Evolutionary conservation across 2,888 invertebrate genomes (phyloP).

Genomic region (Julus scandinavius): DNA sequence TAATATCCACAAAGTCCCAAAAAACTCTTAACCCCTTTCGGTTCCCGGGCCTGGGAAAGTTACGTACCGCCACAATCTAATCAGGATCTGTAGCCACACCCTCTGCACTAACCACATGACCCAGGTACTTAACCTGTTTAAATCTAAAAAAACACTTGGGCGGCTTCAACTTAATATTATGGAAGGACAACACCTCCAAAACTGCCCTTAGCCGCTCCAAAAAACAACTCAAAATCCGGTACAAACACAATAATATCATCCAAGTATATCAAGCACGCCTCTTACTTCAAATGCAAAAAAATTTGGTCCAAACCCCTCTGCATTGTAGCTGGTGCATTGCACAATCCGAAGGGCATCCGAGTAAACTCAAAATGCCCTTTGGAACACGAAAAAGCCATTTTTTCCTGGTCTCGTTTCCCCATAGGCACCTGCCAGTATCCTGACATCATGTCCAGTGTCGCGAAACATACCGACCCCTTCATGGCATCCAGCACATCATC

Average conservation of each 20-base stretch:
- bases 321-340: background rate
- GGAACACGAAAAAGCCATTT: background rate
- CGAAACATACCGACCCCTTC: background rate
- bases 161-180: background rate
- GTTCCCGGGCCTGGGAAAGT: background rate
- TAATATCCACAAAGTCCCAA: slow-evolving; percentile 39
- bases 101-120: background rate
- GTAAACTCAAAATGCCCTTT: background rate
- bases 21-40: background rate
- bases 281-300: background rate
- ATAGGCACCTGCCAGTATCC: background rate
- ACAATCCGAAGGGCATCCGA: background rate
- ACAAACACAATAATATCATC: background rate
- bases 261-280: background rate
- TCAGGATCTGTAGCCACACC: background rate
- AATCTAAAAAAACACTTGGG: slow-evolving; percentile 35
- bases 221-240: background rate
- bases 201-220: background rate
- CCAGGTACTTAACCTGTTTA: background rate
- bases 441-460: background rate
- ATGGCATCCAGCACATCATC: background rate
- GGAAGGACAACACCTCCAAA: background rate
- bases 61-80: background rate
- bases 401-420: background rate
- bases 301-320: background rate